These are phyloP conservation scores for Eurystomus gularis DNA, from an alignment of 2,113 vertebrate species.

Conservation along the genomic window DNA sequence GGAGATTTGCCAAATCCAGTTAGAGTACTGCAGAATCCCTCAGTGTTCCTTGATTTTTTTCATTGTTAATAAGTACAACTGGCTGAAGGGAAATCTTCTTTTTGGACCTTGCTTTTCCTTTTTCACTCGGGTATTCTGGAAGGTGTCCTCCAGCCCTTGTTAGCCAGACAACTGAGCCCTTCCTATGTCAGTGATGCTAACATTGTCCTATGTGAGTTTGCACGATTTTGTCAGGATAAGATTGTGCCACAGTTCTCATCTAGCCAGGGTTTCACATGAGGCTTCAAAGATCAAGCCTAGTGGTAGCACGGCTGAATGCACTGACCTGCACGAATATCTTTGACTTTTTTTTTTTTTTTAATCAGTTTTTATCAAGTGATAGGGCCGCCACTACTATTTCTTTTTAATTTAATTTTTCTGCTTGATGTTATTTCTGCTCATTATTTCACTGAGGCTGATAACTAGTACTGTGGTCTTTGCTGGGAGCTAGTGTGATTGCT, in stretches of 20 bases:
- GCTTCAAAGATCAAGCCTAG: not conserved
- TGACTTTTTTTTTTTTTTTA: not conserved
- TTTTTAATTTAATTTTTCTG: not conserved
- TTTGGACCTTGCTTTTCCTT: not conserved
- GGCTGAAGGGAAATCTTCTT: not conserved
- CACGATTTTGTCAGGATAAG: not conserved
- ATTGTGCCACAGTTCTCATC: not conserved
- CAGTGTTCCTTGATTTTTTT: not conserved
- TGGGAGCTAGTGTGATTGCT: not conserved
- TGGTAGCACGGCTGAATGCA: not conserved
- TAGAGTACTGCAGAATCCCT: not conserved
- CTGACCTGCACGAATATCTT: not conserved
- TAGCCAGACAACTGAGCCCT: accelerated
- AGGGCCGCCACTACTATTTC: not conserved
- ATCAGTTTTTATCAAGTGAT: not conserved
- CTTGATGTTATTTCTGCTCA: not conserved
- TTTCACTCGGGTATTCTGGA: not conserved
- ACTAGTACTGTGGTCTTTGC: not conserved
- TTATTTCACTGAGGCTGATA: not conserved
- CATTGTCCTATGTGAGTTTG: not conserved
- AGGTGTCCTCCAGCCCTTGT: not conserved
- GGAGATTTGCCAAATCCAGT: not conserved
- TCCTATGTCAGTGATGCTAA: not conserved
- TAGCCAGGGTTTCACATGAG: not conserved
- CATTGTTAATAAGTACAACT: not conserved